Conservation (phyloP, 2,113 vertebrate species). For the Pteropus alecto region DNA sequence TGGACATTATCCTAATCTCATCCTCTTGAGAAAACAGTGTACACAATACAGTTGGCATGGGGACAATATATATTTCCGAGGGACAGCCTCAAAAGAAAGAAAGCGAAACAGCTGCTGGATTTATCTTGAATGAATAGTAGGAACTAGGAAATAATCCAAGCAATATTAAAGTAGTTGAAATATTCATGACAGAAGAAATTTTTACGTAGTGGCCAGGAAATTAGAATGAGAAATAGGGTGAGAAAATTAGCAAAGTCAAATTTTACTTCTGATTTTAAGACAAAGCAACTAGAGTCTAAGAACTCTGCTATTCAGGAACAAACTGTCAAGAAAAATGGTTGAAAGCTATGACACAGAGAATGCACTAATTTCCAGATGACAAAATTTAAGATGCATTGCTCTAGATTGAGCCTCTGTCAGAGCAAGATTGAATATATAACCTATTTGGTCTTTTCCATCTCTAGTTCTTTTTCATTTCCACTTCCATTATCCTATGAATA, state of each 20-base stretch:
- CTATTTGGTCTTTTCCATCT: conserved; percentile 26
- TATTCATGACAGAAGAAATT: neutral
- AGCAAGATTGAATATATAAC: conserved; percentile 63
- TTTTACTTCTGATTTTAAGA: conserved; percentile 6
- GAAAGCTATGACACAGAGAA: neutral
- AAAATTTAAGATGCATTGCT: conserved; percentile 55
- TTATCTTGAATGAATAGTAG: neutral
- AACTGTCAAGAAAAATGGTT: neutral
- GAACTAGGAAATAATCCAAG: neutral
- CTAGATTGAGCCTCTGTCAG: conserved; percentile 39
- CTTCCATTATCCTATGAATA: conserved; percentile 59
- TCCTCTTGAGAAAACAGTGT: neutral
- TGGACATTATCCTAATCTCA: neutral
- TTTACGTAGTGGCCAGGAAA: neutral
- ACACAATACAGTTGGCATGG: neutral
- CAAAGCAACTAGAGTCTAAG: neutral
- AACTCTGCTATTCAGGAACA: neutral
- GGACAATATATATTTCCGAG: neutral
- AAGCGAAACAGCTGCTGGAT: neutral
- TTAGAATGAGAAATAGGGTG: neutral
- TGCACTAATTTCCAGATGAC: conserved; percentile 53
- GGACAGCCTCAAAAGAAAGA: neutral
- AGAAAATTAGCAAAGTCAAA: conserved; percentile 13
- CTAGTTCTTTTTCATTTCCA: conserved; percentile 47
- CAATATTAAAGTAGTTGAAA: neutral